Base-by-base conservation (phyloP, 2,797 vertebrate species). In the Meda fulgida region DNA sequence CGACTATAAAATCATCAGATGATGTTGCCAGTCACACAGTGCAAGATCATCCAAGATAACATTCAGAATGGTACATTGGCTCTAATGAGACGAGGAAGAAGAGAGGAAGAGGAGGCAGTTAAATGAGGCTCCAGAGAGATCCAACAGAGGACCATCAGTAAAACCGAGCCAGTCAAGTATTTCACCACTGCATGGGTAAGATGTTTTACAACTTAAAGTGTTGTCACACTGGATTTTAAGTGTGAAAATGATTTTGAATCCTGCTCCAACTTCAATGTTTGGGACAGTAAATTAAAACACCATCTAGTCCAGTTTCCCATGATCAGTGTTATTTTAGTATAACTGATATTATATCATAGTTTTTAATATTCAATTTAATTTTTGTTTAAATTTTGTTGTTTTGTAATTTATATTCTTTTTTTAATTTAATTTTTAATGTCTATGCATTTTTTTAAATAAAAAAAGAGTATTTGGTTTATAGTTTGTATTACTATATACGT, bases 71-170 rank as follows among this genome's bases (percentile, higher is more conserved):
- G 65, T 38, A 67, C 40, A 63, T 11, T 23, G n/a, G 14, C 46
- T 78, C 51, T 83, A 79, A 38, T 82, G 81, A 89, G 43, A 84
- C 13, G 43, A 81, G 65, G 66, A 85, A 77, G 66, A 72, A 67
- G 70, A 34, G 34, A 83, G 67, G 55, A 84, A 80, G 46, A 80
- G 48, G 85, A 87, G 75, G 14, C 63, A 31, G 76, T 53, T 58
- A 53, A 80, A 87, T 80, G 85, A 87, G 77, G 87, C 80, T 81
- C 58, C 55, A 87, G 58, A 78, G 46, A 76, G 19, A 78, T 65
- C 63, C 65, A 78, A 77, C 21, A 53, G 55, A 83, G 81, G 66
- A 14, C 31, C 23, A 66, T 85, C 55, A 84, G 51, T 63, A 86
- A 66, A 83, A 65, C 73, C 53, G 14, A 85, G 63, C 55, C 10